Evolutionary conservation across 2,113 vertebrate species (phyloP).

Genomic region (Scomber japonicus): DNA sequence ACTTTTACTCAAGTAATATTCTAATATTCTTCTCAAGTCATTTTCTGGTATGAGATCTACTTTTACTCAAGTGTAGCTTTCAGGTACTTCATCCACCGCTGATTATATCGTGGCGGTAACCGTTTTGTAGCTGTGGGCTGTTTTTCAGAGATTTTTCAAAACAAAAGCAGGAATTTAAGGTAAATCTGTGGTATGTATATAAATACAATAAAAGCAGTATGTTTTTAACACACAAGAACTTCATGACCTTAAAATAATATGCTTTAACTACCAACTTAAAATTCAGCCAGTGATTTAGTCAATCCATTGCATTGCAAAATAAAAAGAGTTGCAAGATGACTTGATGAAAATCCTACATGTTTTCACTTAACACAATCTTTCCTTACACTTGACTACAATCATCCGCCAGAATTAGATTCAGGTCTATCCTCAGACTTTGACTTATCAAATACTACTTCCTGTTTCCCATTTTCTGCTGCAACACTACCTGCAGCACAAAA

Average conservation of each 20-base stretch:
- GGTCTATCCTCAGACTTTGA: not conserved
- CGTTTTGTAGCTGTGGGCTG: not conserved
- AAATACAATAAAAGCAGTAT: not conserved
- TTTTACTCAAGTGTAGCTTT: too few species aligned
- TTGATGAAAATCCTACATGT: not conserved
- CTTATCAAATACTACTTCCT: too few species aligned
- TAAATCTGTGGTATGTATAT: slow-evolving; percentile 5
- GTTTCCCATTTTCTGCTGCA: not conserved
- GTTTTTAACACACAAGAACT: slow-evolving; percentile 6
- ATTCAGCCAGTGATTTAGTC: not conserved
- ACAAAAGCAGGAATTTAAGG: not conserved
- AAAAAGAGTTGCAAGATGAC: not conserved
- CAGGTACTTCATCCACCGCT: too few species aligned
- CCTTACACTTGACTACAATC: slow-evolving; percentile 2
- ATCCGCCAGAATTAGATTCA: not conserved
- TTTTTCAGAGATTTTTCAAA: not conserved
- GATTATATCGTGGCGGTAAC: not conserved
- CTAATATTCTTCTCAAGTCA: too few species aligned
- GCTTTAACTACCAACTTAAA: not conserved
- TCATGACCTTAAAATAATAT: slow-evolving; percentile 4
- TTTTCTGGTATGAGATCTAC: too few species aligned
- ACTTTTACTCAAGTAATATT: too few species aligned
- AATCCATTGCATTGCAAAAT: not conserved
- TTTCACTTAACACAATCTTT: not conserved
- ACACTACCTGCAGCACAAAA: too few species aligned